These are phyloP conservation scores for Darevskia mixta DNA, from an alignment of 2,797 vertebrate species.

Conservation along the genomic window DNA sequence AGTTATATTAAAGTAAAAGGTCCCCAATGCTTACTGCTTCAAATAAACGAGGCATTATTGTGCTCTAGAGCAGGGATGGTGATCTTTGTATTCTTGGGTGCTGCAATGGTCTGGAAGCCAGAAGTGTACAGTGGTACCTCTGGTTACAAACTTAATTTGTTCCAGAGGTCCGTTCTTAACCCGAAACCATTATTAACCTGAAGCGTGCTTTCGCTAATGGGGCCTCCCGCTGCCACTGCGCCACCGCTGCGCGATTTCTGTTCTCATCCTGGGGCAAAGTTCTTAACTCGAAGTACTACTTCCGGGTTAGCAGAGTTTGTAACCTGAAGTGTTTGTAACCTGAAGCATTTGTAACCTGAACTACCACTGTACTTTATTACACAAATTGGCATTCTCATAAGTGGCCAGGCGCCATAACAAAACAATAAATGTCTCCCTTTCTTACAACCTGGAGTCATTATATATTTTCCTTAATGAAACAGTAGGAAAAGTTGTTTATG, in stretches of 20 bases:
- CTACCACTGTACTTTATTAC: neutral
- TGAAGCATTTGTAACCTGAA: rapidly evolving
- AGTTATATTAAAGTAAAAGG: neutral
- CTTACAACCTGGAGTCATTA: neutral
- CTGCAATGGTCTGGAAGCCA: neutral
- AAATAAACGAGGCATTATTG: neutral
- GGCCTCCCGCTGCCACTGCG: rapidly evolving
- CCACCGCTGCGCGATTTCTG: rapidly evolving
- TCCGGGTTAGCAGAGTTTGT: no score
- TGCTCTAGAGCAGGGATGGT: neutral
- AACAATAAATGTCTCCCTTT: no score
- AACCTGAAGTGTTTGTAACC: no score
- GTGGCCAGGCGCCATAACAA: neutral
- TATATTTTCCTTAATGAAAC: neutral
- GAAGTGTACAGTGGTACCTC: no score
- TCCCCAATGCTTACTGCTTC: neutral
- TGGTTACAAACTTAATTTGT: no score
- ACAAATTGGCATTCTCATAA: neutral
- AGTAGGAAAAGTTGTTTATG: neutral
- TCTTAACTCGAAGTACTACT: no score
- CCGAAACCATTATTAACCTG: no score
- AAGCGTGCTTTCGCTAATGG: no score
- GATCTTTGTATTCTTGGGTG: neutral
- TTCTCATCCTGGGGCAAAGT: no score
- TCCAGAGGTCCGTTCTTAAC: no score